These are phyloP conservation scores for Ecdyonurus torrentis DNA, from an alignment of 2,888 invertebrate species.

Conservation along the genomic window DNA sequence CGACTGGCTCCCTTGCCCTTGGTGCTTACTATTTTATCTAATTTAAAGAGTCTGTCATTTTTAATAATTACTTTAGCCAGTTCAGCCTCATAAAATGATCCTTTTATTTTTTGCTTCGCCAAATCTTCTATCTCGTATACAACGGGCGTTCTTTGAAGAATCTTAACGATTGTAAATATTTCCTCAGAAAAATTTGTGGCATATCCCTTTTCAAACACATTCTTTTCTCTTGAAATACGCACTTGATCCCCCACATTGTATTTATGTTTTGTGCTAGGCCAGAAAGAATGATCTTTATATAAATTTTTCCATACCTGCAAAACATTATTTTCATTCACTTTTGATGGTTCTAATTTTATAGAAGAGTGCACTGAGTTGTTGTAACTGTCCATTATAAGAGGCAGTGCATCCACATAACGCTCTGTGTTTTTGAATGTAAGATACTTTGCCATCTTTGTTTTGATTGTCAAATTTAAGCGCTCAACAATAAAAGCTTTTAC, in stretches of 20 bases:
- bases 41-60: constrained; percentile 9
- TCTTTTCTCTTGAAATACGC: constrained; percentile 13
- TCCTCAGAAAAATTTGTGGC: constrained; percentile 16
- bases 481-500: neutral
- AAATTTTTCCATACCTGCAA: constrained; percentile 7
- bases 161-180: constrained; percentile 15
- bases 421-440: neutral
- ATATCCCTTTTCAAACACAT: constrained; percentile 16
- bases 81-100: constrained; percentile 16
- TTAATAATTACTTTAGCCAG: constrained; percentile 13
- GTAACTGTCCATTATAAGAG: neutral
- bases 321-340: constrained; percentile 8
- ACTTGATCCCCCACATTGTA: constrained; percentile 9
- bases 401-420: constrained; percentile 4
- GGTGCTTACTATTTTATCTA: constrained; percentile 13
- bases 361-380: neutral
- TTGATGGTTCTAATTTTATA: neutral
- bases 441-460: neutral
- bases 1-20: constrained; percentile 9
- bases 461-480: neutral
- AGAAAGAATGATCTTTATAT: neutral
- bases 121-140: constrained; percentile 17
- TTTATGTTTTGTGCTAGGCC: neutral
- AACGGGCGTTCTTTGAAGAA: constrained; percentile 12
- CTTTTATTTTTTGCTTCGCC: constrained; percentile 15